These are phyloP conservation scores for Enteromius argenteus DNA, from an alignment of 2,797 vertebrate species.

Conservation along the genomic window DNA sequence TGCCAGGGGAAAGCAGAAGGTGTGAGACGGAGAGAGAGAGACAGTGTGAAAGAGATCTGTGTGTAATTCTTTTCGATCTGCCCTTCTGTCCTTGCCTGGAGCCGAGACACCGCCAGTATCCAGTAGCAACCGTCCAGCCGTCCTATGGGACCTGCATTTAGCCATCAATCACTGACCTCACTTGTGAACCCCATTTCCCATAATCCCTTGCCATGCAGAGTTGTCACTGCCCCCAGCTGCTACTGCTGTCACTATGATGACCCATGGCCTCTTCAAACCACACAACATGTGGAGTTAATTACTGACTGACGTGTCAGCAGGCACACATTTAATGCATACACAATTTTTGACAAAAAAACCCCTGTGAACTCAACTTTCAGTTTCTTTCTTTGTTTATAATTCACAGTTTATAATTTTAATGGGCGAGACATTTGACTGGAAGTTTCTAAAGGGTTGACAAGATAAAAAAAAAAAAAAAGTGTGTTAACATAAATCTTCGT, in stretches of 20 bases:
- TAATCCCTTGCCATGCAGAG: constrained; percentile 49
- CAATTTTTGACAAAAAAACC: background rate
- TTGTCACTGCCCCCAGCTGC: constrained; percentile 35
- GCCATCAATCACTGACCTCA: constrained; percentile 61
- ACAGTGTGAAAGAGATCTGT: constrained; percentile 14
- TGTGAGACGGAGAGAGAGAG: constrained; percentile 45
- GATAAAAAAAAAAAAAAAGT: background rate
- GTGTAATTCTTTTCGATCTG: constrained; percentile 60
- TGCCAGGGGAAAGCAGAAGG: constrained; percentile 52
- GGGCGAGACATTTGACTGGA: background rate
- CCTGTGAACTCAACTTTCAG: background rate
- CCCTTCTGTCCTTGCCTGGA: constrained; percentile 62
- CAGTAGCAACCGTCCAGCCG: constrained; percentile 65
- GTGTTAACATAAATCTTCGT: background rate
- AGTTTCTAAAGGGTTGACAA: background rate
- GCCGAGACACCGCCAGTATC: constrained; percentile 66
- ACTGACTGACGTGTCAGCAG: constrained; percentile 44
- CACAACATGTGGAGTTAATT: constrained; percentile 62
- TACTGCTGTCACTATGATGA: constrained; percentile 52
- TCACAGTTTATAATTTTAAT: too few relatives aligned
- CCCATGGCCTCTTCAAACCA: constrained; percentile 55
- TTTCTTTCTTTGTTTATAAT: background rate
- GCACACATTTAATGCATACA: constrained; percentile 48
- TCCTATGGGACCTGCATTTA: constrained; percentile 42
- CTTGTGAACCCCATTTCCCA: constrained; percentile 59